Evolutionary conservation across 53 echinoderm and acorn worm species (phyloP), one percentile per base, ranked within the genome.

Genomic region (Pentamera pediparva): DNA sequence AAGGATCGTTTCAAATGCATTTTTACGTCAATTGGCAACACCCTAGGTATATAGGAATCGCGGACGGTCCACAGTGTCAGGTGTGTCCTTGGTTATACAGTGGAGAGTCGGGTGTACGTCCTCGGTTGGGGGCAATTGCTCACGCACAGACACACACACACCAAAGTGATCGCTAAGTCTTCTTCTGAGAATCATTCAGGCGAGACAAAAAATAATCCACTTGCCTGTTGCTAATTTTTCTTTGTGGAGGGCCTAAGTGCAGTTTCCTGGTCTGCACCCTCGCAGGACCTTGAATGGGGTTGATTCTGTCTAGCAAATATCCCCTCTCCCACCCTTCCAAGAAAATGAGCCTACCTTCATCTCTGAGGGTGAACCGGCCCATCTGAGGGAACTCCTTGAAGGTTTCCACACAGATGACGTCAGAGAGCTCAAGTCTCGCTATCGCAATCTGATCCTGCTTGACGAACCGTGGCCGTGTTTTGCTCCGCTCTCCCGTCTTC

Each of bases 391-490:
- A 98, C 48, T 98, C 92, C 5, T 83, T 88, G 38, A 98, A 98
- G 1, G 89, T 70, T 59, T 98, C 98, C 81, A 98, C 80, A 38
- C 98, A 98, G 36, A 98, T 65, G 70, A 91, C 81, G 18, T 89
- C 98, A 20, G 86, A 52, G 11, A 83, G 78, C 61, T 91, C 83
- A 69, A 98, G 60, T 37, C 91, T 77, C 19, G 89, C 88, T 12
- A 98, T 88, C 24, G 90, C 98, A 4, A 98, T 70, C 83, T 98
- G 98, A 49, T 98, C 98, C 74, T 91, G 98, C 71, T 98, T 98
- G 75, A 98, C 85, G 67, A 92, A 98, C 28, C 98, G 91, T 9
- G 98, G 91, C 38, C 81, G 81, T 56, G 71, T 71, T 82, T 98
- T 98, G 45, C 56, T 82, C 43, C 62, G 88, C 21, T 48, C 56